phyloP scores from a whole-genome alignment of 2,888 invertebrate genomes.

The Smittia aterrima region DNA sequence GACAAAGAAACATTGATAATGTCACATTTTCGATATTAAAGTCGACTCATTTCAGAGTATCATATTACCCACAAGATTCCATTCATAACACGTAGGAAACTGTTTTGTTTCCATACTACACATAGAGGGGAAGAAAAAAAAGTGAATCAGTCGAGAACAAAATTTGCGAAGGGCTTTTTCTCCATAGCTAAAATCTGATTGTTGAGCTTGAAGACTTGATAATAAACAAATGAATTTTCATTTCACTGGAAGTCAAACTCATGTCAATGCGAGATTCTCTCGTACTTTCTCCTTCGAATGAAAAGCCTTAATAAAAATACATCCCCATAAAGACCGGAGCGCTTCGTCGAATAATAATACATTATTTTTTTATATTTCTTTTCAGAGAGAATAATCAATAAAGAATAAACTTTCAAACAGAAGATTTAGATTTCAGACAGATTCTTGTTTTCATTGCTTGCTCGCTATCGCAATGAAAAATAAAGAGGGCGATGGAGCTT shows the following conservation, averaged over 20 bases:
- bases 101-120: slow-evolving; percentile 39
- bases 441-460: not conserved
- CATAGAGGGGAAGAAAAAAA: not conserved
- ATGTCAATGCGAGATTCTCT: no score
- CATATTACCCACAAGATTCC: slow-evolving; percentile 28
- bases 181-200: no score
- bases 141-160: no score
- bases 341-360: slow-evolving; percentile 36
- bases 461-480: not conserved
- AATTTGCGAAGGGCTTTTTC: no score
- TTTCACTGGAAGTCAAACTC: no score
- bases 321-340: slow-evolving; percentile 32
- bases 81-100: slow-evolving; percentile 39
- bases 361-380: slow-evolving; percentile 39
- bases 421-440: slow-evolving; percentile 32
- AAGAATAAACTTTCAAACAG: slow-evolving; percentile 36
- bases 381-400: slow-evolving; percentile 31
- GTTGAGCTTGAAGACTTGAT: no score
- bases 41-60: slow-evolving; percentile 33
- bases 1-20: slow-evolving; percentile 33
- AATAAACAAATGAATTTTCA: no score
- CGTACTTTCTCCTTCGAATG: no score
- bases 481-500: not conserved
- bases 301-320: no score
- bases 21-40: slow-evolving; percentile 38